Conservation (phyloP, 2,113 vertebrate species). For the Paralichthys olivaceus region DNA sequence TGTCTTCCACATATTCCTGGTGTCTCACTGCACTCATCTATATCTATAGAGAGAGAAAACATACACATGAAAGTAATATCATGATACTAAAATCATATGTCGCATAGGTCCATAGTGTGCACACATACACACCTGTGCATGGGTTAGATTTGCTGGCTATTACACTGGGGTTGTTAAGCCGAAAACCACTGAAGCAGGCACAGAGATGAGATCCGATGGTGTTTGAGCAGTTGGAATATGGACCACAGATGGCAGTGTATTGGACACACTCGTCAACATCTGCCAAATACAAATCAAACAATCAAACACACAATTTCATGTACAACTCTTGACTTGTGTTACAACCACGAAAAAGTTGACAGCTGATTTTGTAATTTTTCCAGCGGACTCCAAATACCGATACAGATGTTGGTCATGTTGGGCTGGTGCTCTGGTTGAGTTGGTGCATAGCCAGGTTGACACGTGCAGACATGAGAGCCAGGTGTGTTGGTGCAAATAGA, state of each 20-base stretch:
- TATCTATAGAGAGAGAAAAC: constrained; percentile 50
- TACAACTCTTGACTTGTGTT: not conserved
- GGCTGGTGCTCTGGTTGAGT: not conserved
- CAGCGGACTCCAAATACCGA: constrained; percentile 43
- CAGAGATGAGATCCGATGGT: constrained; percentile 61
- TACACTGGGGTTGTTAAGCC: not conserved
- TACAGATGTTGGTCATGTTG: constrained; percentile 51
- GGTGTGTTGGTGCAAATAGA: constrained; percentile 55
- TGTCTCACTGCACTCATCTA: constrained; percentile 69
- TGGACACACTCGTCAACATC: constrained; percentile 67
- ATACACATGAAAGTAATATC: not conserved
- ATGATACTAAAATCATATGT: not conserved
- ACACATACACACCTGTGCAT: constrained; percentile 61
- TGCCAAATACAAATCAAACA: constrained; percentile 20
- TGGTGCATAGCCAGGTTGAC: constrained; percentile 24
- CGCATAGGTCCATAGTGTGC: not conserved
- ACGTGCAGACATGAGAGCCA: constrained; percentile 44
- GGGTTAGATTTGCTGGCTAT: constrained; percentile 63
- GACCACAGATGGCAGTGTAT: constrained; percentile 54
- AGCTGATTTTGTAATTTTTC: not conserved
- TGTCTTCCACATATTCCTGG: constrained; percentile 56
- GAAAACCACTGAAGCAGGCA: constrained; percentile 55
- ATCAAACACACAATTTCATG: not conserved
- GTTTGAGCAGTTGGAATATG: constrained; percentile 67
- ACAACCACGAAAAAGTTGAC: not conserved